Conservation (phyloP, 1,140 invertebrate genomes). For the Anastrepha obliqua region DNA sequence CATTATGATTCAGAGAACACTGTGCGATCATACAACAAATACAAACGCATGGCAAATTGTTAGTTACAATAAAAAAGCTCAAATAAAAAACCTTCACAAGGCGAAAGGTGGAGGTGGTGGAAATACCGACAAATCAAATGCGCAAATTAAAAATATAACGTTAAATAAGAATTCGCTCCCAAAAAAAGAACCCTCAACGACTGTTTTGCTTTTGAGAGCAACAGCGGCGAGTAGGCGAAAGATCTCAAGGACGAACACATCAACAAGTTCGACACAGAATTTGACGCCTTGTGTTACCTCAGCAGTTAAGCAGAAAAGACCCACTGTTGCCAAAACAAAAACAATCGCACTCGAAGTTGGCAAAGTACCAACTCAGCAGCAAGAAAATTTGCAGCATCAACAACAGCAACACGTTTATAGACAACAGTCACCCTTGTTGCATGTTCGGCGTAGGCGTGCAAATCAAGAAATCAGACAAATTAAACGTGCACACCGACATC, state of each 20-base stretch:
- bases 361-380: constrained; percentile 56
- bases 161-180: background rate
- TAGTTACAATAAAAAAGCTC: constrained; percentile 65
- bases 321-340: constrained; percentile 30
- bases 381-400: constrained; percentile 29
- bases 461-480: constrained; percentile 67
- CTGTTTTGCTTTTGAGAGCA: background rate
- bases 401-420: constrained; percentile 57
- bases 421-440: constrained; percentile 50
- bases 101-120: constrained; percentile 36
- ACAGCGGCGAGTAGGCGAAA: constrained; percentile 3
- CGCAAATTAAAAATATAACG: constrained; percentile 23
- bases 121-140: background rate
- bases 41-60: constrained; percentile 72
- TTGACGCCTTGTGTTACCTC: background rate
- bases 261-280: constrained; percentile 6
- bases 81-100: constrained; percentile 16
- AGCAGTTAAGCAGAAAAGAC: constrained; percentile 3
- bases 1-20: constrained; percentile 51
- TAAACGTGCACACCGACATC: constrained; percentile 71
- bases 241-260: constrained; percentile 30
- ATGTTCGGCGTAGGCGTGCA: constrained; percentile 58
- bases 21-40: constrained; percentile 33
- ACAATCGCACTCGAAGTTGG: constrained; percentile 18
- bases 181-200: background rate